A percentile compares a stretch with the other conserved stretches of the same genome.
Evolutionary conservation across 2,113 vertebrate genomes (phyloP).

Genomic region (Eulemur rufifrons): DNA sequence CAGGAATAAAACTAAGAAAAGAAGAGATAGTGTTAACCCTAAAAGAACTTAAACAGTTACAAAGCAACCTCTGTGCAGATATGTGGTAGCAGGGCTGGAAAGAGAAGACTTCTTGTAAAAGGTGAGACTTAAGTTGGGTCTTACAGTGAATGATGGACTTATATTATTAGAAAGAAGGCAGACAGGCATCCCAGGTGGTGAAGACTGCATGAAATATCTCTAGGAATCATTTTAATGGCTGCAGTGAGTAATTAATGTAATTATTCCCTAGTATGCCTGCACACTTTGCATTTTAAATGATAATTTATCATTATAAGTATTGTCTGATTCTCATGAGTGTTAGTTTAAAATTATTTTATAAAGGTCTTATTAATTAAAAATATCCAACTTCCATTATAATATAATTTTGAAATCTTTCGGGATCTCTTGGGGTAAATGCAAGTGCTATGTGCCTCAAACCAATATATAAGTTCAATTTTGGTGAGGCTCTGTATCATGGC

Average conservation of each 20-base stretch:
- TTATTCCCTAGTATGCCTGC: constrained; percentile 44
- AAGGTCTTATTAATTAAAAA: constrained; percentile 69
- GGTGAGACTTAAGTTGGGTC: not conserved
- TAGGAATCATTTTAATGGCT: constrained; percentile 35
- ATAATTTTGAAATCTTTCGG: constrained; percentile 36
- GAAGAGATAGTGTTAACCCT: not conserved
- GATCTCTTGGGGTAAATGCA: constrained; percentile 20
- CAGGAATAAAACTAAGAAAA: not conserved
- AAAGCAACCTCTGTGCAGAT: not conserved
- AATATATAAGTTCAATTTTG: not conserved
- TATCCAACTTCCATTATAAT: constrained; percentile 29
- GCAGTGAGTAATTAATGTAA: constrained; percentile 57
- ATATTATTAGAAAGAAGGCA: not conserved
- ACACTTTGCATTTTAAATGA: constrained; percentile 63
- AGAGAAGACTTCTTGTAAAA: not conserved
- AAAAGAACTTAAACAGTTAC: not conserved
- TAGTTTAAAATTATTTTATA: constrained; percentile 69
- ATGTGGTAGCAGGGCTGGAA: not conserved
- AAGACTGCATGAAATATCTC: not conserved
- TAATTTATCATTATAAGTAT: constrained; percentile 69
- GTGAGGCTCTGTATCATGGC: not conserved
- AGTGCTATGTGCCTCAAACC: not conserved
- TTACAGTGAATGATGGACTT: not conserved
- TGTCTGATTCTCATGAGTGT: constrained; percentile 51
- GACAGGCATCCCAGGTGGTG: constrained; percentile 25